Base-by-base conservation (phyloP, 2,113 vertebrate species). In the Daphoenositta chrysoptera region DNA sequence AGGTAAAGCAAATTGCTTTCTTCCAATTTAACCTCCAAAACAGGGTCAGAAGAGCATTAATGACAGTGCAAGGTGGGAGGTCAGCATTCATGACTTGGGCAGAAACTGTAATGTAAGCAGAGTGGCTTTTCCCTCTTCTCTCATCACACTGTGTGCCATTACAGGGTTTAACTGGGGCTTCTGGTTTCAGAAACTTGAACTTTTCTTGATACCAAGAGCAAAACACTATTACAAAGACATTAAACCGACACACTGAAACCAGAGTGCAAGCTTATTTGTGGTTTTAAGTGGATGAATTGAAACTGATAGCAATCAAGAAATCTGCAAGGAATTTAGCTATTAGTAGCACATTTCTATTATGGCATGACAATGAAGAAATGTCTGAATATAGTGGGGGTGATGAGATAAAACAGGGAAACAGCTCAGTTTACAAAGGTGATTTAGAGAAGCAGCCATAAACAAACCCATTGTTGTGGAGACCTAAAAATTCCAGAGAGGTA, bases 151-250 rank as follows among this genome's bases (percentile, higher is more conserved):
- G 27, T 53, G 61, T 71, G 61, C 56, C 69, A 82, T 64, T 89
- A 87, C 45, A 92, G 70, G 22, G 4, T 30, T 92, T 90, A 87
- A 94, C 3, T 56, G 22, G 30, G 20, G 72, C 39, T 95, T 95
- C 83, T 90, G 40, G 86, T 94, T 97, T 93, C 90, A 94, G 86
- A 94, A 81, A 86, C 91, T 20, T 56, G 64, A 88, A 93, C 80
- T 88, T 90, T 80, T 66, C 79, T 71, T 57, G 28, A 78, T 64
- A 83, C 15, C 27, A 71, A 64, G 51, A 89, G 18, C 17, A 30
- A 94, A 93, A 65, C 14, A 45, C 26, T 33, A 56, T 21, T 75
- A 78, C 54, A 51, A 73, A 35, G 47, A 40, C 42, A 71, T 48
- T n/a, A 54, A 10, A 39, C 7, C 1, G 4, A 48, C n/a, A 79